Conservation (phyloP, 1,140 invertebrate species). For the Telenomus remus region DNA sequence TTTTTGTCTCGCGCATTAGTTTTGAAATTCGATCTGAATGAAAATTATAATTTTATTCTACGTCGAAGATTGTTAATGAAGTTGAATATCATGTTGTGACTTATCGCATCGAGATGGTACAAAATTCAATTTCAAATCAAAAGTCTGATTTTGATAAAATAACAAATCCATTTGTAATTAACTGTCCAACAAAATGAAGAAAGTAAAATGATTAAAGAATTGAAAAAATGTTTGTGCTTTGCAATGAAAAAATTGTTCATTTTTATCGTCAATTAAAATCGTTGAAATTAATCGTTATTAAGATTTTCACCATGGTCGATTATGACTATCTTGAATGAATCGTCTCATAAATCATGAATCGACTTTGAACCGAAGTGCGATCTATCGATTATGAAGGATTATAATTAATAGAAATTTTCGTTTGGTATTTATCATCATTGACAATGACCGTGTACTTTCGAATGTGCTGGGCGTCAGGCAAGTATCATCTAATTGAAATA, state of each 20-base stretch:
- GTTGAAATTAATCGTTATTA: slow-evolving; percentile 15
- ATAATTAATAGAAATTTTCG: slow-evolving; percentile 53
- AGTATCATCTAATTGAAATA: slow-evolving; percentile 40
- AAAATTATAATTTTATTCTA: too few relatives aligned
- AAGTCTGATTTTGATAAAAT: too few relatives aligned
- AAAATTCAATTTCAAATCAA: too few relatives aligned
- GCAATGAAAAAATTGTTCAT: too few relatives aligned
- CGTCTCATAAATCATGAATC: slow-evolving; percentile 23
- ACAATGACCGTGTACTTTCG: slow-evolving; percentile 52
- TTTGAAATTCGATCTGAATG: slow-evolving; percentile 1
- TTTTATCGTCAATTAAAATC: background rate
- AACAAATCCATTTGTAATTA: too few relatives aligned
- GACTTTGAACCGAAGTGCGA: slow-evolving; percentile 15
- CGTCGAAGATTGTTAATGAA: too few relatives aligned
- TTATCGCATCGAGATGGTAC: too few relatives aligned
- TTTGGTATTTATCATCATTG: slow-evolving; percentile 37
- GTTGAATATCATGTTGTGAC: too few relatives aligned
- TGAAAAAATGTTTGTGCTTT: too few relatives aligned
- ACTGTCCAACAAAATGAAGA: too few relatives aligned
- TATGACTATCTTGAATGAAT: slow-evolving; percentile 26
- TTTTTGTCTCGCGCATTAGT: slow-evolving; percentile 46
- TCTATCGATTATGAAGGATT: slow-evolving; percentile 29
- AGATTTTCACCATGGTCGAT: slow-evolving; percentile 13
- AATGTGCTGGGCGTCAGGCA: slow-evolving; percentile 19
- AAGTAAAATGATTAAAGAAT: too few relatives aligned